These are phyloP conservation scores for Mastomys coucha DNA, from an alignment of 2,113 vertebrate genomes.

Conservation along the genomic window DNA sequence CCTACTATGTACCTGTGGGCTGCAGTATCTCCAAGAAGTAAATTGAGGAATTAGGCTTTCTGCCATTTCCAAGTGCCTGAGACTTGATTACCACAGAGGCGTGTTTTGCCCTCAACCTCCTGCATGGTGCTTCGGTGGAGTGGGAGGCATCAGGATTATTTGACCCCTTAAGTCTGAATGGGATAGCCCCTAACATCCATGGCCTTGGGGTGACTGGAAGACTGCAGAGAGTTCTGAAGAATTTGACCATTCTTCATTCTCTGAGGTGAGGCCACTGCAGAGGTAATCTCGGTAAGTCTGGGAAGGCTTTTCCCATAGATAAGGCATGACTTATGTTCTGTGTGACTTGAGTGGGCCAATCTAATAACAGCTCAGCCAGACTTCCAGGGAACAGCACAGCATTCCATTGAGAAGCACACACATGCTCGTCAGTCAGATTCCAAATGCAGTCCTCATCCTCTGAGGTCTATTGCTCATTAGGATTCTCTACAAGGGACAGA, in stretches of 20 bases:
- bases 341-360: constrained; percentile 43
- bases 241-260: constrained; percentile 59
- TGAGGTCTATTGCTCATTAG: constrained; percentile 76
- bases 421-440: constrained; percentile 68
- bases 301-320: constrained; percentile 50
- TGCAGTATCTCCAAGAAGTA: constrained; percentile 9
- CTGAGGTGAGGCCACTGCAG: constrained; percentile 50
- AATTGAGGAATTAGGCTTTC: constrained; percentile 6
- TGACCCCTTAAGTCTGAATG: constrained; percentile 40
- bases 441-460: constrained; percentile 69
- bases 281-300: constrained; percentile 50
- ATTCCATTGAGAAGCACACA: constrained; percentile 67
- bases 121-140: neutral
- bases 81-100: neutral
- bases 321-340: constrained; percentile 71
- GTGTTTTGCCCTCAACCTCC: neutral
- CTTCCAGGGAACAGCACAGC: constrained; percentile 49
- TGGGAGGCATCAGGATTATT: constrained; percentile 19
- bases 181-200: neutral
- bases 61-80: constrained; percentile 6
- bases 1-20: neutral
- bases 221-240: constrained; percentile 68
- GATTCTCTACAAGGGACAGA: constrained; percentile 80
- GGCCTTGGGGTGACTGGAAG: constrained; percentile 68
- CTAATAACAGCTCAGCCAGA: constrained; percentile 39